Percentiles rank a stretch among this genome's conserved stretches.
phyloP scores from a whole-genome alignment of 2,888 invertebrate species.

The Orthosia gothica region DNA sequence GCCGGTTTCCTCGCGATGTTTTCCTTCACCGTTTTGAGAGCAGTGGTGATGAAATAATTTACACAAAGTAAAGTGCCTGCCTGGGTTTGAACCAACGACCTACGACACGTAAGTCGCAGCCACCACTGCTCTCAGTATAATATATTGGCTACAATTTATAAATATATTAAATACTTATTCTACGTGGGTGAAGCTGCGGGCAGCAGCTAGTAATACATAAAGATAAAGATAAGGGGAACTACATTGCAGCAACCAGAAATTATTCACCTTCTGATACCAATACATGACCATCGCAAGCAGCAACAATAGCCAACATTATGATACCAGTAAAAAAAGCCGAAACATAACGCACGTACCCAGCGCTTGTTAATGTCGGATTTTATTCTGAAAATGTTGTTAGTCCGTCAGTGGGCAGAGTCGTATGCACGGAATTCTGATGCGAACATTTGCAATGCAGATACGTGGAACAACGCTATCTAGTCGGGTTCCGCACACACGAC shows the following conservation, averaged over 20 bases:
- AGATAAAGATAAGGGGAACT: background rate
- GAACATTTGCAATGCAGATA: constrained; percentile 86
- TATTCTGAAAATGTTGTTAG: constrained; percentile 66
- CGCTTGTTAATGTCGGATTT: constrained; percentile 33
- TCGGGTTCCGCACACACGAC: constrained; percentile 62
- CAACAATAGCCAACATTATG: background rate
- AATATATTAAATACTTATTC: too few relatives aligned
- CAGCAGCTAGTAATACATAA: background rate
- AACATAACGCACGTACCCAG: constrained; percentile 12
- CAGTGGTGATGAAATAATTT: too few relatives aligned
- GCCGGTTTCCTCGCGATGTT: too few relatives aligned
- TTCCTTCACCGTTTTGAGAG: too few relatives aligned
- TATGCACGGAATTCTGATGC: constrained; percentile 75
- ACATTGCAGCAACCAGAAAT: too few relatives aligned
- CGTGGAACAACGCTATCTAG: constrained; percentile 75
- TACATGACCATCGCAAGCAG: background rate
- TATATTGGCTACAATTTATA: too few relatives aligned
- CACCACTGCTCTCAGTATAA: too few relatives aligned
- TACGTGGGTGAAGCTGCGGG: too few relatives aligned
- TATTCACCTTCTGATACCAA: too few relatives aligned
- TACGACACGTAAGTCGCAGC: too few relatives aligned
- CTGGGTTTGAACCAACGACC: too few relatives aligned
- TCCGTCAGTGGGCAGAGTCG: constrained; percentile 68
- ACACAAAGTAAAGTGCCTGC: too few relatives aligned
- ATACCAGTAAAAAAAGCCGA: background rate